A percentile compares a stretch with the other conserved stretches of the same genome.
These are phyloP conservation scores for Drosophila setifemur DNA, from an alignment of 1,140 invertebrate species.

Conservation along the genomic window DNA sequence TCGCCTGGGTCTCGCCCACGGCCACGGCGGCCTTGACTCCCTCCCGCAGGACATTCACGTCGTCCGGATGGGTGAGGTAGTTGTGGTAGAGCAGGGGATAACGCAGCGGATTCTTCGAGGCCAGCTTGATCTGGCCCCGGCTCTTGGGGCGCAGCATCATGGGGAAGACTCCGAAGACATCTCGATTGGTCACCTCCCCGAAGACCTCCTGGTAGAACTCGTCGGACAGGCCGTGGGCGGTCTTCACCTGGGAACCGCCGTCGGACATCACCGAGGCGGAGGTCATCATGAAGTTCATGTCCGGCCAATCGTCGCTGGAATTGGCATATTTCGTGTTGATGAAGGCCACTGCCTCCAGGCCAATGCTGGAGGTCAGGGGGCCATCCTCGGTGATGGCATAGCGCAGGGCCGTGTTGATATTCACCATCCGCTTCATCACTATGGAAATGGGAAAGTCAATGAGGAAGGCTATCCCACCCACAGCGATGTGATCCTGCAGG, in stretches of 20 bases:
- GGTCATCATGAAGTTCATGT: constrained; percentile 93
- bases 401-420: constrained; percentile 88
- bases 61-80: constrained; percentile 92
- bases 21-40: constrained; percentile 93
- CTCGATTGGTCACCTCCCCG: constrained; percentile 86
- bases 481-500: constrained; percentile 92
- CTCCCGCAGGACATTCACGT: constrained; percentile 90
- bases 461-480: constrained; percentile 90
- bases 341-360: constrained; percentile 92
- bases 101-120: constrained; percentile 90
- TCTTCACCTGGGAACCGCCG: constrained; percentile 86
- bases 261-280: constrained; percentile 91
- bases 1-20: constrained; percentile 88
- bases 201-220: constrained; percentile 91
- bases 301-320: constrained; percentile 92
- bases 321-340: constrained; percentile 94
- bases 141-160: constrained; percentile 94
- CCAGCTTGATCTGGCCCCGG: constrained; percentile 89
- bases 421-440: constrained; percentile 89
- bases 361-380: constrained; percentile 91
- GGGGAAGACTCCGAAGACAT: constrained; percentile 91
- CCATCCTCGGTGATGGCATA: constrained; percentile 91
- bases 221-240: constrained; percentile 90
- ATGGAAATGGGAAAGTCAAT: constrained; percentile 91
- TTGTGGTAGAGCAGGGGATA: constrained; percentile 92